Evolutionary conservation across 2,888 invertebrate genomes (phyloP).

Genomic region (Microplitis manilae): DNA sequence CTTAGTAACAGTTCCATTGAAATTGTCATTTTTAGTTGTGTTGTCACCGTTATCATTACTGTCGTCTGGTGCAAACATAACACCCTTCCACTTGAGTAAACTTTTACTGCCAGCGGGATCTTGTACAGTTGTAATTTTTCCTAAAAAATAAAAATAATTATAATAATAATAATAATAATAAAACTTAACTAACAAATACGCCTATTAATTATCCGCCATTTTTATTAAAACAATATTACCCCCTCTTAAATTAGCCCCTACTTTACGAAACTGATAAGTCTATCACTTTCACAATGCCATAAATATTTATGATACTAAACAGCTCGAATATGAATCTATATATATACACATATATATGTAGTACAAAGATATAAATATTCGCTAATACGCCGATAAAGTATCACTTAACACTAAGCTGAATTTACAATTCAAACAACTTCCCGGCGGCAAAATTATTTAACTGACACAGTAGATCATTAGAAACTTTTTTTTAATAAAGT

Average conservation of each 20-base stretch:
- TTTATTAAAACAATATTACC: background rate
- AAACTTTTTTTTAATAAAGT: background rate
- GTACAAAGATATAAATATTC: background rate
- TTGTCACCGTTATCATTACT: conserved; percentile 66
- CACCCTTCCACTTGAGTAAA: conserved; percentile 85
- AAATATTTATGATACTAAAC: background rate
- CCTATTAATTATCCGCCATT: conserved; percentile 30
- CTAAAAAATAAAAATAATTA: conserved; percentile 47
- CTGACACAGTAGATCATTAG: background rate
- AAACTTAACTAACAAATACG: background rate
- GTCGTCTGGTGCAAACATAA: conserved; percentile 80
- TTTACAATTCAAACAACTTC: background rate
- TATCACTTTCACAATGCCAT: background rate
- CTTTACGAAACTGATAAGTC: background rate
- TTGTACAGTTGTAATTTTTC: conserved; percentile 64
- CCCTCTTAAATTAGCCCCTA: background rate
- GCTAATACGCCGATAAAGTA: background rate
- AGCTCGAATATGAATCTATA: background rate
- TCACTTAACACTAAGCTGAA: background rate
- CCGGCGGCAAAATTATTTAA: background rate
- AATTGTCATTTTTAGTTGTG: conserved; percentile 67
- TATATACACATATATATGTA: background rate
- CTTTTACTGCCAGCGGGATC: conserved; percentile 74
- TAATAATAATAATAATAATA: conserved; percentile 20
- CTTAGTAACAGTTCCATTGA: conserved; percentile 62